phyloP scores from a whole-genome alignment of 2,888 invertebrate species.

The Zaprionus lineosus region DNA sequence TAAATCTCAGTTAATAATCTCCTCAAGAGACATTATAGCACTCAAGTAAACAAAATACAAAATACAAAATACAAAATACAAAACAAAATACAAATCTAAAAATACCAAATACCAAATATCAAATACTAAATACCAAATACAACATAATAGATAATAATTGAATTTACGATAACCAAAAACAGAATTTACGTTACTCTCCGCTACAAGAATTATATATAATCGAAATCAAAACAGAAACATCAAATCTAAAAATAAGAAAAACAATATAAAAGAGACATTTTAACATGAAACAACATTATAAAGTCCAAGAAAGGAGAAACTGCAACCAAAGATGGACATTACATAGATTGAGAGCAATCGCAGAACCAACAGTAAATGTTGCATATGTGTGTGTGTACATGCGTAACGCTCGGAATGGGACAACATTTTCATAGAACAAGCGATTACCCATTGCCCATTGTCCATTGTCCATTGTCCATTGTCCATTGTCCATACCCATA shows the following conservation, averaged over 20 bases:
- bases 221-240: too few species aligned
- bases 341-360: conserved; percentile 29
- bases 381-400: conserved; percentile 32
- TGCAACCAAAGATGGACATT: conserved; percentile 48
- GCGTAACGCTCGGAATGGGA: conserved; percentile 27
- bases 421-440: conserved; percentile 41
- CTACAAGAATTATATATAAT: too few species aligned
- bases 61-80: too few species aligned
- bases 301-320: conserved; percentile 38
- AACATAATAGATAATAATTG: background rate
- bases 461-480: conserved; percentile 44
- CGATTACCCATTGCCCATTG: conserved; percentile 38
- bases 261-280: too few species aligned
- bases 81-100: too few species aligned
- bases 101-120: too few species aligned
- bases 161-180: conserved; percentile 9
- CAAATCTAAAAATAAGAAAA: too few species aligned
- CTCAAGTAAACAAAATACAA: background rate
- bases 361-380: conserved; percentile 34
- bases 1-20: too few species aligned
- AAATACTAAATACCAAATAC: too few species aligned
- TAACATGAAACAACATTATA: too few species aligned
- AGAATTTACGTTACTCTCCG: too few species aligned
- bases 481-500: conserved; percentile 40
- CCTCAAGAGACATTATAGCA: background rate